These are phyloP conservation scores for Protodeltote pygarga DNA, from an alignment of 2,888 invertebrate genomes.

Conservation along the genomic window DNA sequence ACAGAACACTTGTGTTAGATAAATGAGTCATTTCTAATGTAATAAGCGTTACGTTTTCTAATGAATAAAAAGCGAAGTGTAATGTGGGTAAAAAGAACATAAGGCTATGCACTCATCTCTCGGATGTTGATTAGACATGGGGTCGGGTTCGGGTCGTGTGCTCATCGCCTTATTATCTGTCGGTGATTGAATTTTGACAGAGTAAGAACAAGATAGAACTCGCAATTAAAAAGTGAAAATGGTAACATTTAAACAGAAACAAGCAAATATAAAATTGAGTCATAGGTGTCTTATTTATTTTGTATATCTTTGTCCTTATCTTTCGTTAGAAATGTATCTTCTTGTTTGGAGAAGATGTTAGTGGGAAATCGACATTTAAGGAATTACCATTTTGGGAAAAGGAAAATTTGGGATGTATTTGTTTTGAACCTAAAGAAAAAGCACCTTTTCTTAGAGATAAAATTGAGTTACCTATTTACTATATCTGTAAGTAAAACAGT, in stretches of 20 bases:
- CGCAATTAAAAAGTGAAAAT: slow-evolving; percentile 24
- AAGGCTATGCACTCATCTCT: slow-evolving; percentile 40
- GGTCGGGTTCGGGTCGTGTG: slow-evolving; percentile 64
- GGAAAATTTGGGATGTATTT: background rate
- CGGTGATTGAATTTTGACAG: slow-evolving; percentile 69
- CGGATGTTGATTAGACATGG: slow-evolving; percentile 61
- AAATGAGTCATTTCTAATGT: slow-evolving; percentile 11
- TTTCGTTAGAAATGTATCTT: background rate
- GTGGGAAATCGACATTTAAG: background rate
- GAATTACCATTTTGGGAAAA: background rate
- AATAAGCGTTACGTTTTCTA: slow-evolving; percentile 29
- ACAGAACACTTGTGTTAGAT: background rate
- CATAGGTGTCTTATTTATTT: background rate
- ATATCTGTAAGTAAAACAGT: too few species aligned
- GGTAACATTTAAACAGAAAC: slow-evolving; percentile 1
- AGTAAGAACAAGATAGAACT: slow-evolving; percentile 44
- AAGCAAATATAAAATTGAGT: background rate
- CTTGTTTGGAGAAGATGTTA: background rate
- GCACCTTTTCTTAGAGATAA: too few species aligned
- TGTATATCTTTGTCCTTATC: background rate
- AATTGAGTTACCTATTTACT: too few species aligned
- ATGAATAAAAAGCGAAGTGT: slow-evolving; percentile 32
- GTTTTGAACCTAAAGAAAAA: background rate
- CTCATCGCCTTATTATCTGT: slow-evolving; percentile 63
- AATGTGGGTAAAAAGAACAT: slow-evolving; percentile 31